Conservation (phyloP, 2,888 invertebrate genomes). For the Dioctria rufipes region DNA sequence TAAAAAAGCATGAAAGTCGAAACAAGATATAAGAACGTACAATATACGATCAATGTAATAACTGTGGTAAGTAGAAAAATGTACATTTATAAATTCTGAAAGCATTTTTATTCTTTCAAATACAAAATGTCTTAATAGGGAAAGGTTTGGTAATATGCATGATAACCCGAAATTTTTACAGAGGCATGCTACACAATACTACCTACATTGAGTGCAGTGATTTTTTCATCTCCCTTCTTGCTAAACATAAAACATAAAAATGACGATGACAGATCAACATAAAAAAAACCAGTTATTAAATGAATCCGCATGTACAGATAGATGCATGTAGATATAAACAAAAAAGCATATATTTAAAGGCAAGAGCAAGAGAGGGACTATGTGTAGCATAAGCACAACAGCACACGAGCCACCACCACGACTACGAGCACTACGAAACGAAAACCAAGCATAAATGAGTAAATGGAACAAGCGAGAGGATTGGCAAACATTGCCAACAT, state of each 20-base stretch:
- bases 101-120: too few species aligned
- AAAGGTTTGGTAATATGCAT: background rate
- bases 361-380: conserved; percentile 11
- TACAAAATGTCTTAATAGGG: too few species aligned
- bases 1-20: too few species aligned
- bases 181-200: background rate
- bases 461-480: background rate
- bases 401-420: too few species aligned
- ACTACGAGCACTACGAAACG: background rate
- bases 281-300: conserved; percentile 36
- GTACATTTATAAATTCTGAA: too few species aligned
- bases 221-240: conserved; percentile 7
- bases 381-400: background rate
- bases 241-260: background rate
- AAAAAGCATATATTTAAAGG: background rate
- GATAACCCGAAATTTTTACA: background rate
- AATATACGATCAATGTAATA: too few species aligned
- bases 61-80: too few species aligned
- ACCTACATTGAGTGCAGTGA: background rate
- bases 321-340: background rate
- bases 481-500: conserved; percentile 25
- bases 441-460: background rate
- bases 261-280: background rate
- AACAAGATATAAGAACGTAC: too few species aligned
- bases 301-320: background rate